phyloP scores from a whole-genome alignment of 2,113 vertebrate genomes.

The Psophia crepitans region DNA sequence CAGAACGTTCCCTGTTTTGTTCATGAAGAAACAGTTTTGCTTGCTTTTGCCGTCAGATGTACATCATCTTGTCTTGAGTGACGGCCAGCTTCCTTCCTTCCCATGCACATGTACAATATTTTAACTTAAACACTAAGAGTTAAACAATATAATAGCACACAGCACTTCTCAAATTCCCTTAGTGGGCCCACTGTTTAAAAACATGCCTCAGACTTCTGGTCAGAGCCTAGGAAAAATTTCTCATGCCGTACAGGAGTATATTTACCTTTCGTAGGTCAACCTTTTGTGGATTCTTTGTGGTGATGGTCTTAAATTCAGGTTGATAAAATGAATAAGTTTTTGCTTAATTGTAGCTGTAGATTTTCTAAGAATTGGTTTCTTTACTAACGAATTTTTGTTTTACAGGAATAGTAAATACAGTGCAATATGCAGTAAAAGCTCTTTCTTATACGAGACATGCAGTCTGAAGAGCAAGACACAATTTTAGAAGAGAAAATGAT shows the following conservation, averaged over 20 bases:
- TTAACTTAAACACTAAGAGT: neutral
- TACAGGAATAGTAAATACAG: neutral
- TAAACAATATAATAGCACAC: neutral
- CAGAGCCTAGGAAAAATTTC: neutral
- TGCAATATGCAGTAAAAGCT: neutral
- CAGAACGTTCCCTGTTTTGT: neutral
- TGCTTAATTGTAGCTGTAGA: neutral
- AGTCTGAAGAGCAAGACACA: neutral
- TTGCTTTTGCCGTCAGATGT: neutral
- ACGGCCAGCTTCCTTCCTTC: neutral
- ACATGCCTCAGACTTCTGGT: neutral
- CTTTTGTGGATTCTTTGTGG: neutral
- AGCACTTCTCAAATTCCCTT: neutral
- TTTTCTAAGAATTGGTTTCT: neutral
- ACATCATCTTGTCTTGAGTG: neutral
- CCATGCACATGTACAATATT: fast-evolving
- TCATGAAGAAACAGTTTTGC: neutral
- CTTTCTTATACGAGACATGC: neutral
- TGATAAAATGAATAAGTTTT: neutral
- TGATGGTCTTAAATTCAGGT: neutral
- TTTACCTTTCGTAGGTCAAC: neutral
- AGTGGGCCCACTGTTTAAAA: neutral
- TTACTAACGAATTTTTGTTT: neutral
- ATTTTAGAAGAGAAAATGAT: neutral
- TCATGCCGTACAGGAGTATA: neutral